Conservation (phyloP, 2,797 vertebrate species). For the Tenualosa ilisha region DNA sequence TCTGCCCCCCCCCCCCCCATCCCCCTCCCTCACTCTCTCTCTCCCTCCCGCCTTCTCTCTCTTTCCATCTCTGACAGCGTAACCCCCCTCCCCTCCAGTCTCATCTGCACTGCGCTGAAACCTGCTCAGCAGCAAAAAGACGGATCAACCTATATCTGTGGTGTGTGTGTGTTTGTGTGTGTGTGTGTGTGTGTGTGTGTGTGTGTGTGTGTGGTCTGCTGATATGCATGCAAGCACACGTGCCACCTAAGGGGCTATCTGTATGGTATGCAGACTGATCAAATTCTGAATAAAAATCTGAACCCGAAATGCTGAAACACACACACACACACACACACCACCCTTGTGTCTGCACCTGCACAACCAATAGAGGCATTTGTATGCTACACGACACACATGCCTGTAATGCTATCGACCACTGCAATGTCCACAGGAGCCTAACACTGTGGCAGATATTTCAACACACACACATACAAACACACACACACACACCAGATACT, state of each 20-base stretch:
- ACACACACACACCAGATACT: not conserved
- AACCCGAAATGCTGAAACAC: not conserved
- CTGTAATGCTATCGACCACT: not conserved
- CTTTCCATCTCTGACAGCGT: not conserved
- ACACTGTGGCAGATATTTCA: not conserved
- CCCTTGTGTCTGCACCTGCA: too few relatives aligned
- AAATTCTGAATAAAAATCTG: not conserved
- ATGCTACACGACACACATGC: not conserved
- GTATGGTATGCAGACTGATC: constrained; percentile 4
- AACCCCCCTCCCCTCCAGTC: not conserved
- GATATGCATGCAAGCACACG: not conserved
- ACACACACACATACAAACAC: constrained; percentile 3
- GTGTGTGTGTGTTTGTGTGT: not conserved
- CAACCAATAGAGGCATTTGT: not conserved
- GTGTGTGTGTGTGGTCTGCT: not conserved
- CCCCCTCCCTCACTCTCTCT: not conserved
- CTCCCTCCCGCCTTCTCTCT: not conserved
- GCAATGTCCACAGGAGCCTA: not conserved
- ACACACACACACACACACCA: constrained; percentile 1
- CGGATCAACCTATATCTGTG: not conserved
- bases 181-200: not conserved
- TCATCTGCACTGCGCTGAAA: constrained; percentile 22
- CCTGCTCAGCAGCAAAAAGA: constrained; percentile 2
- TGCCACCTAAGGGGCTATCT: not conserved
- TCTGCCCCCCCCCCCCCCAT: not conserved